Percentiles rank a stretch among this genome's conserved stretches.
These are phyloP conservation scores for Tetramorium bicarinatum DNA, from an alignment of 2,888 invertebrate genomes.

Conservation along the genomic window DNA sequence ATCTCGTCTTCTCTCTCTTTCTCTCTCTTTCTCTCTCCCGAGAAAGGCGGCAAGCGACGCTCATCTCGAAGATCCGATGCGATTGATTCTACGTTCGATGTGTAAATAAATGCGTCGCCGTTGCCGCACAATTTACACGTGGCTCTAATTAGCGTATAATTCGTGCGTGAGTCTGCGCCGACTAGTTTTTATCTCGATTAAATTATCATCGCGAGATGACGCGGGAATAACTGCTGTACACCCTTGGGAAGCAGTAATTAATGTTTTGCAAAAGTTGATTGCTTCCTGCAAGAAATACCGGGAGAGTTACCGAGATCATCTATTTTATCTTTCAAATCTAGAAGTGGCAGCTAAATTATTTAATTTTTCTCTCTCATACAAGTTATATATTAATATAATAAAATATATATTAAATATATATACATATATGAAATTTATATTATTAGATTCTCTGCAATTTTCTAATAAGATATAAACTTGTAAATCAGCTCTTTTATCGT, in stretches of 20 bases:
- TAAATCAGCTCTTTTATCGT: background rate
- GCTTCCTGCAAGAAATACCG: slow-evolving; percentile 4
- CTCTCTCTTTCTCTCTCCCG: background rate
- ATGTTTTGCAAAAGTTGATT: slow-evolving; percentile 32
- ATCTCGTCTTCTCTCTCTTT: slow-evolving; percentile 24
- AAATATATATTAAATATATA: background rate
- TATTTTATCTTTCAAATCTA: slow-evolving; percentile 7
- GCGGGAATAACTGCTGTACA: slow-evolving; percentile 13
- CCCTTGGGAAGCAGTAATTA: slow-evolving; percentile 11
- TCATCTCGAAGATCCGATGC: slow-evolving; percentile 29
- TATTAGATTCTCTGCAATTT: background rate
- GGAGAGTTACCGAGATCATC: slow-evolving; percentile 17
- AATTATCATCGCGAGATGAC: slow-evolving; percentile 35
- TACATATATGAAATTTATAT: background rate
- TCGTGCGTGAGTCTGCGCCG: slow-evolving; percentile 7
- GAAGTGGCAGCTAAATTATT: background rate
- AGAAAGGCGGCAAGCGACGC: slow-evolving; percentile 16
- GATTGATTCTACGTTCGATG: slow-evolving; percentile 39
- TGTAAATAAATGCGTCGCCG: slow-evolving; percentile 26
- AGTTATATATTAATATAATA: background rate
- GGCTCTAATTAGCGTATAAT: slow-evolving; percentile 42
- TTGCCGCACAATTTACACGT: slow-evolving; percentile 20
- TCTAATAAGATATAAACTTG: background rate
- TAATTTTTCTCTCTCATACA: background rate
- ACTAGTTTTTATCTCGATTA: slow-evolving; percentile 34